Conservation (phyloP, 2,797 vertebrate genomes). For the Remorina albescens region DNA sequence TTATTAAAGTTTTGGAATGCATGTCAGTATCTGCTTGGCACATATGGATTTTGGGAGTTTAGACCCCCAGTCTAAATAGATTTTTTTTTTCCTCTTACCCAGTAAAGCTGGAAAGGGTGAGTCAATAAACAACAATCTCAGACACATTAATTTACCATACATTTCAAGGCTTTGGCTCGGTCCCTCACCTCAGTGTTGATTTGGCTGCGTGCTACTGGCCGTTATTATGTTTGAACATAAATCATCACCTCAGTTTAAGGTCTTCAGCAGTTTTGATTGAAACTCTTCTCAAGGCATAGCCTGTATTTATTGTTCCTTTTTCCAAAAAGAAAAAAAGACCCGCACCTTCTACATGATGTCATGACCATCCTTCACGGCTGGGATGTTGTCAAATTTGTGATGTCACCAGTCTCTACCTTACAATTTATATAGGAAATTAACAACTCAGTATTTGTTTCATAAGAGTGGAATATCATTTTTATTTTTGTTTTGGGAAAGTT, state of each 20-base stretch:
- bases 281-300: conserved; percentile 9
- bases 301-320: conserved; percentile 31
- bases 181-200: conserved; percentile 29
- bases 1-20: background rate
- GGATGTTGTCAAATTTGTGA: conserved; percentile 22
- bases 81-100: conserved; percentile 3
- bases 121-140: conserved; percentile 38
- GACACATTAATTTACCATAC: conserved; percentile 25
- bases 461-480: conserved; percentile 21
- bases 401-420: conserved; percentile 16
- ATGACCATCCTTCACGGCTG: conserved; percentile 13
- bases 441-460: conserved; percentile 21
- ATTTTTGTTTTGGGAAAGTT: conserved; percentile 20
- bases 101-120: conserved; percentile 12
- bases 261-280: conserved; percentile 21
- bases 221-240: conserved; percentile 37
- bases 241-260: conserved; percentile 33
- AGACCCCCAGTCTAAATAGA: background rate
- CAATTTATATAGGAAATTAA: conserved; percentile 20
- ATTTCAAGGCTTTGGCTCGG: conserved; percentile 31
- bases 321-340: conserved; percentile 8
- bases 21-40: conserved; percentile 7
- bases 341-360: background rate
- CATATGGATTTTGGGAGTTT: conserved; percentile 21
- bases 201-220: conserved; percentile 31